These are phyloP conservation scores for Dendrolimus houi DNA, from an alignment of 2,888 invertebrate species.

Conservation along the genomic window DNA sequence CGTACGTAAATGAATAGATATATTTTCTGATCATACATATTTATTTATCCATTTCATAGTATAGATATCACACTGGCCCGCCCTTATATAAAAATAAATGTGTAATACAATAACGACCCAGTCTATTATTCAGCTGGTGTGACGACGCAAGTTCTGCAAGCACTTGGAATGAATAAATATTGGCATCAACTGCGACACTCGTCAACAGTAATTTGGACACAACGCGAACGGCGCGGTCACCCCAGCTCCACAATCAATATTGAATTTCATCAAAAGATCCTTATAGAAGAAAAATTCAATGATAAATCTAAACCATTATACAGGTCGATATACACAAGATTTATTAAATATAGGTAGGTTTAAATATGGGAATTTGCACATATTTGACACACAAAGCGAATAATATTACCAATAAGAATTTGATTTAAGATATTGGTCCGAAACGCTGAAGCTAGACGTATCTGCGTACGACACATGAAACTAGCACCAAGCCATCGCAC, in stretches of 20 bases:
- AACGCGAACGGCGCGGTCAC: constrained; percentile 49
- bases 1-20: too few relatives aligned
- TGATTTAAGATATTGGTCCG: constrained; percentile 71
- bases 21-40: constrained; percentile 75
- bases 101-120: constrained; percentile 72
- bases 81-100: constrained; percentile 76
- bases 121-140: constrained; percentile 44
- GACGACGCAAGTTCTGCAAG: constrained; percentile 38
- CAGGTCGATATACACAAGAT: constrained; percentile 71
- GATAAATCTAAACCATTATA: constrained; percentile 73
- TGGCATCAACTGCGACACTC: constrained; percentile 56
- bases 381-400: constrained; percentile 77
- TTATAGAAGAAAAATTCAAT: constrained; percentile 59
- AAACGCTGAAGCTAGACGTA: constrained; percentile 69
- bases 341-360: constrained; percentile 64
- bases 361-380: constrained; percentile 67
- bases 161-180: constrained; percentile 41
- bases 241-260: constrained; percentile 41
- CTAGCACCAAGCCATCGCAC: constrained; percentile 74
- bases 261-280: constrained; percentile 54
- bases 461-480: constrained; percentile 51
- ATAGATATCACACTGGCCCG: constrained; percentile 77
- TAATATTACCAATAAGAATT: constrained; percentile 58
- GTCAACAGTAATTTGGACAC: constrained; percentile 68
- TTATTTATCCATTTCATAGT: constrained; percentile 75